phyloP scores from a whole-genome alignment of 2,113 vertebrate species.

The Turnix velox region DNA sequence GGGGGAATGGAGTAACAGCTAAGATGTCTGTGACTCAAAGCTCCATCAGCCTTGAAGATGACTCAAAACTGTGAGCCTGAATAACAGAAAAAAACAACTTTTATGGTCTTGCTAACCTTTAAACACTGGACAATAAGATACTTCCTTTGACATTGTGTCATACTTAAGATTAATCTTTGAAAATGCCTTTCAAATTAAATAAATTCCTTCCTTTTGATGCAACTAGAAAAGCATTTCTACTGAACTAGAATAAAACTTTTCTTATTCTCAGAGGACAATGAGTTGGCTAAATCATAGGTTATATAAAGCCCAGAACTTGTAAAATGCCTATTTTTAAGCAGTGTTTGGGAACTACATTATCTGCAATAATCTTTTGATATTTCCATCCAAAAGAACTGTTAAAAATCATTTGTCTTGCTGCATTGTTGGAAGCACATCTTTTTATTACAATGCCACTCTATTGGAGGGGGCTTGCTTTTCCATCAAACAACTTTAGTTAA shows the following conservation, averaged over 20 bases:
- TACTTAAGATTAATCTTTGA: conserved; percentile 28
- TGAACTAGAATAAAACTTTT: conserved; percentile 59
- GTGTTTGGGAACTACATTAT: neutral
- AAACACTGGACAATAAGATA: conserved; percentile 51
- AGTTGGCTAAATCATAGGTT: conserved; percentile 19
- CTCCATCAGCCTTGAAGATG: neutral
- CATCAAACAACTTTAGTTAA: neutral
- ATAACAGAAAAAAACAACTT: conserved; percentile 57
- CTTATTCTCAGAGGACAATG: conserved; percentile 44
- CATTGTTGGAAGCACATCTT: neutral
- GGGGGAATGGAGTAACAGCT: neutral
- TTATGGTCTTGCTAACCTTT: conserved; percentile 29
- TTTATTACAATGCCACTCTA: neutral
- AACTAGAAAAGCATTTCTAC: conserved; percentile 62
- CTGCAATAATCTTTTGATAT: neutral
- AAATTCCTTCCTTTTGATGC: conserved; percentile 47
- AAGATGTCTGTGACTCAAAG: neutral
- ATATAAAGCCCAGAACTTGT: neutral
- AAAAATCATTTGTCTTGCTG: neutral
- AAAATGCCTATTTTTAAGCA: neutral
- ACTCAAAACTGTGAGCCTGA: neutral
- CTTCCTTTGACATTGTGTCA: conserved; percentile 47
- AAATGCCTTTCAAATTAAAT: conserved; percentile 27
- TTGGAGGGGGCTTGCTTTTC: neutral
- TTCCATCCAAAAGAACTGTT: neutral